Conservation (phyloP, 2,797 vertebrate species). For the Novumbra hubbsi region DNA sequence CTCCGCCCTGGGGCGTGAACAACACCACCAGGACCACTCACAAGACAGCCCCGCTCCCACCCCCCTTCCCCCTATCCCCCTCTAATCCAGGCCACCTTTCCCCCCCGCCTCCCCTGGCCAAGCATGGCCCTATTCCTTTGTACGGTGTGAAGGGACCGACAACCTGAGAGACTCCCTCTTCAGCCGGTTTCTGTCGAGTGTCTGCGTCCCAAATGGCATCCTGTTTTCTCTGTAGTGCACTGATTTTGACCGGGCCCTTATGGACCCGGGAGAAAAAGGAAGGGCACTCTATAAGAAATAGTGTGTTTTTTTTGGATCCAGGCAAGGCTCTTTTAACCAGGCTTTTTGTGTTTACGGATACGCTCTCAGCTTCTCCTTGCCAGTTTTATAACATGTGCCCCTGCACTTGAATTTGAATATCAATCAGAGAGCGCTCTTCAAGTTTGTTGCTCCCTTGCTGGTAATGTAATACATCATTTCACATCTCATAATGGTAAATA, state of each 20-base stretch:
- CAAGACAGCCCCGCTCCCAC: background rate
- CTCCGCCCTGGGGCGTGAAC: constrained; percentile 15
- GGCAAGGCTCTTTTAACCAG: background rate
- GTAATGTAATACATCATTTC: constrained; percentile 21
- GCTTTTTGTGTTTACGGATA: background rate
- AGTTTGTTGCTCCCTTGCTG: background rate
- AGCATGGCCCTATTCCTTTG: background rate
- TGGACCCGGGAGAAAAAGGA: background rate
- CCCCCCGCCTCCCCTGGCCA: background rate
- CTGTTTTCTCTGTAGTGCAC: background rate
- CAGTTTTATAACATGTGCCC: background rate
- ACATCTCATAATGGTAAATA: constrained; percentile 22
- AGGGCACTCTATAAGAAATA: background rate
- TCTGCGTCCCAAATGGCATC: background rate
- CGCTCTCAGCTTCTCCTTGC: background rate
- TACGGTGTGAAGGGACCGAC: background rate
- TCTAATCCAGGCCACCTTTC: background rate
- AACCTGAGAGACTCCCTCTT: background rate
- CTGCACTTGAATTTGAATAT: constrained; percentile 3
- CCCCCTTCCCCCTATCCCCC: background rate
- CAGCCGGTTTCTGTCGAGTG: background rate
- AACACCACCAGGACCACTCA: background rate
- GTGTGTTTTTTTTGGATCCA: background rate
- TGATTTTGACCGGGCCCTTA: background rate
- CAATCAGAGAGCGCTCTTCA: background rate